Conservation (phyloP, 2,113 vertebrate genomes). For the Xiphias gladius region DNA sequence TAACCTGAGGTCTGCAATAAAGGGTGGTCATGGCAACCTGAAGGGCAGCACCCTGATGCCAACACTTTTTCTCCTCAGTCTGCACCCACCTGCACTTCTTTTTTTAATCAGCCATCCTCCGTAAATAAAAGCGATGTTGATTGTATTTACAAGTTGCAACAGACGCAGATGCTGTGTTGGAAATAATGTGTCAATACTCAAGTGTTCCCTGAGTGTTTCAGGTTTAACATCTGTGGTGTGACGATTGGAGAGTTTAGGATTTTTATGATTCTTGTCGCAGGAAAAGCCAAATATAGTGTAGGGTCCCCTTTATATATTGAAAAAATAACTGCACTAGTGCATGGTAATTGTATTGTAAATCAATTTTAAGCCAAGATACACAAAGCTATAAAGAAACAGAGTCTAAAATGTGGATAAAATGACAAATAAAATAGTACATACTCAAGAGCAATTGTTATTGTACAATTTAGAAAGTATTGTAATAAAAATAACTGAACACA, state of each 20-base stretch:
- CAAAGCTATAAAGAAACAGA: not conserved
- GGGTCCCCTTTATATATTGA: not conserved
- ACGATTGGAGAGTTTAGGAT: slow-evolving; percentile 7
- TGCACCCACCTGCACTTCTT: slow-evolving; percentile 56
- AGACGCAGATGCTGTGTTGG: slow-evolving; percentile 53
- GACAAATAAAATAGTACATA: not conserved
- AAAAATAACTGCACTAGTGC: no score
- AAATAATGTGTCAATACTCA: slow-evolving; percentile 11
- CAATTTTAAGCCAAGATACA: not conserved
- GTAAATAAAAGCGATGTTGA: slow-evolving; percentile 29
- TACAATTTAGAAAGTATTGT: not conserved
- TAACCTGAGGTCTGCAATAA: slow-evolving; percentile 16
- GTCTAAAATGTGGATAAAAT: not conserved
- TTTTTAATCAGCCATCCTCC: not conserved
- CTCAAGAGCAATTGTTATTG: not conserved
- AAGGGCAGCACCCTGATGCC: slow-evolving; percentile 30
- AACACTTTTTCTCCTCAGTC: slow-evolving; percentile 42
- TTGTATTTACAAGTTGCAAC: slow-evolving; percentile 34
- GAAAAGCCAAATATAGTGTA: not conserved
- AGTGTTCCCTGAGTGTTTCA: slow-evolving; percentile 13
- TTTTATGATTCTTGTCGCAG: not conserved
- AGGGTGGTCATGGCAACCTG: not conserved
- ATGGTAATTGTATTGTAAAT: not conserved
- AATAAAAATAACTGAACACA: not conserved
- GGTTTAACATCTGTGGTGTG: not conserved